These are phyloP conservation scores for Heliothis virescens DNA, from an alignment of 1,140 invertebrate genomes.

Conservation along the genomic window DNA sequence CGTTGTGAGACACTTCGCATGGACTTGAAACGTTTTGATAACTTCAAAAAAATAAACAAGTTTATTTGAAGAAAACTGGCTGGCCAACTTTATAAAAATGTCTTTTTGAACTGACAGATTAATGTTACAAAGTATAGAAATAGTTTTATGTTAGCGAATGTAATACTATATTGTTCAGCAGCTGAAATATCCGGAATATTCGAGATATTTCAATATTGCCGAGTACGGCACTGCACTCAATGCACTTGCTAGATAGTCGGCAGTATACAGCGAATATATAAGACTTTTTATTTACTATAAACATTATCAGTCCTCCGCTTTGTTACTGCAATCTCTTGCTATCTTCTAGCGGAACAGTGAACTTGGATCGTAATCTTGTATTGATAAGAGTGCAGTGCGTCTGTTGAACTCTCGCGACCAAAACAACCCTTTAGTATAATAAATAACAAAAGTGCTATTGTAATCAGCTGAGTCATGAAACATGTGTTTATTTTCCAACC, in stretches of 20 bases:
- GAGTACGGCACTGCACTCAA: constrained; percentile 25
- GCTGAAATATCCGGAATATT: constrained; percentile 35
- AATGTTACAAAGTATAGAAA: constrained; percentile 12
- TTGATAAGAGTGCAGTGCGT: background rate
- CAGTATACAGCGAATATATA: constrained; percentile 2
- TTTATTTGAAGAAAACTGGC: constrained; percentile 29
- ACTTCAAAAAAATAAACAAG: constrained; percentile 43
- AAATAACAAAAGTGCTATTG: constrained; percentile 1
- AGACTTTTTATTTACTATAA: constrained; percentile 7
- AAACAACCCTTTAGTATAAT: constrained; percentile 17
- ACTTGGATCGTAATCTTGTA: background rate
- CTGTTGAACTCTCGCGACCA: background rate
- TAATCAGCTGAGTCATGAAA: constrained; percentile 22
- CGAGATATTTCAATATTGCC: constrained; percentile 30
- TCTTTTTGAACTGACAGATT: constrained; percentile 13
- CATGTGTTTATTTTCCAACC: constrained; percentile 15
- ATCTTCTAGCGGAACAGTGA: background rate
- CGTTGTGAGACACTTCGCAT: constrained; percentile 37
- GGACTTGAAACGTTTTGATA: constrained; percentile 42
- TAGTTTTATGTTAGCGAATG: constrained; percentile 9
- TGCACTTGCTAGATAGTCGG: constrained; percentile 16
- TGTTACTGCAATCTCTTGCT: background rate
- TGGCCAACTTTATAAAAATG: constrained; percentile 15
- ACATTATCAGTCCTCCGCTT: background rate
- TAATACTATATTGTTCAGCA: constrained; percentile 29